Evolutionary conservation across 2,113 vertebrate genomes (phyloP), one percentile per base, ranked within the genome.

Genomic region (Chloebia gouldiae): DNA sequence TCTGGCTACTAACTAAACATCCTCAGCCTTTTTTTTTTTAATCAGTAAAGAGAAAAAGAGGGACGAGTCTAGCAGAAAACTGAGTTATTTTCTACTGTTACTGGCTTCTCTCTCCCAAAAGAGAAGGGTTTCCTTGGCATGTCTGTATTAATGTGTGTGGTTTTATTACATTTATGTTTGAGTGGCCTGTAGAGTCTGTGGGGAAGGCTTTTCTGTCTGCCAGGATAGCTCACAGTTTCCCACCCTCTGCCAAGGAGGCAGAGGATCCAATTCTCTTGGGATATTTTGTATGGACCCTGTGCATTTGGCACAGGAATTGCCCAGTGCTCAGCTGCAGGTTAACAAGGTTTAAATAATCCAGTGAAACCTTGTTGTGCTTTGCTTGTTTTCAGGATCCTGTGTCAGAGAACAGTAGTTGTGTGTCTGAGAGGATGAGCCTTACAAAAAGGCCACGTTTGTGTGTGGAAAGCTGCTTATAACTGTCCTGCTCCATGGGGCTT

Each of bases 1-100:
- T 86, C 92, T 96, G 94, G 64, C 65, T 72, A 13, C 69, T 78
- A 83, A 69, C 40, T 81, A 89, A 64, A 53, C 79, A 81, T 73
- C 79, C 49, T 83, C 44, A 25, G 35, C 33, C 10, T 23, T 45
- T 57, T 64, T n/a, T 49, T 35, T 51, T 68, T 3, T 13, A 51
- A 82, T 33, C 49, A 73, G 40, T 42, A 27, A 70, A 63, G 61
- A 92, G 70, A 69, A 64, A 84, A 85, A 80, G 42, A 77, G 35
- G 30, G 30, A 21, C 57, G 63, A 77, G 20, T 69, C 71, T 37
- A 77, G 50, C 47, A 94, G 79, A 71, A 88, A 45, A 61, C 22
- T 6, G 28, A 86, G 42, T 72, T 92, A 28, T 76, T 87, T 77
- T 60, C 16, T 72, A 21, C 54, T 19, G 0, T 73, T 77, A 24